Conservation (phyloP, 2,113 vertebrate genomes). For the Sminthopsis crassicaudata region DNA sequence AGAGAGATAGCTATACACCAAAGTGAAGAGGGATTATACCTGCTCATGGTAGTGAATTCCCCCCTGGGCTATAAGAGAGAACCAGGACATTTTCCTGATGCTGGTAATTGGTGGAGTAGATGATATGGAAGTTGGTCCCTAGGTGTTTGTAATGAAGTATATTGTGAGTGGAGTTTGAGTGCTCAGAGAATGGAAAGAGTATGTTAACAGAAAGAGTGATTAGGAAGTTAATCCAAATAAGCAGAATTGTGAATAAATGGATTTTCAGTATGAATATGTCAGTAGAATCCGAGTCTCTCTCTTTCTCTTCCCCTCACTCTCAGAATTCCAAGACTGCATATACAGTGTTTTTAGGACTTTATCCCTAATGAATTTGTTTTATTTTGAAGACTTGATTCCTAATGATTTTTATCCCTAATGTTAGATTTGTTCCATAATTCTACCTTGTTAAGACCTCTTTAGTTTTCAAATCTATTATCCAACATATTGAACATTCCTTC, state of each 20-base stretch:
- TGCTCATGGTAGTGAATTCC: not conserved
- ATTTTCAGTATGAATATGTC: not conserved
- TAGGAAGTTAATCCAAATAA: not conserved
- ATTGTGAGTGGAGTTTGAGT: not conserved
- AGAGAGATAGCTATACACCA: not conserved
- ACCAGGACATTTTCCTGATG: not conserved
- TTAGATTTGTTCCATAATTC: not conserved
- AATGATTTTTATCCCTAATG: not conserved
- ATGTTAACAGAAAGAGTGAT: not conserved
- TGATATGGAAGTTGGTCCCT: not conserved
- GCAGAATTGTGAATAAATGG: not conserved
- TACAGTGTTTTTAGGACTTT: not conserved
- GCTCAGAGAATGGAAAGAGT: not conserved
- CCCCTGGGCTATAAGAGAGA: not conserved
- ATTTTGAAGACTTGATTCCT: not conserved
- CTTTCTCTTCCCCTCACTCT: no score
- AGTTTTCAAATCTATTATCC: not conserved
- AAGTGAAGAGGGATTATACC: not conserved
- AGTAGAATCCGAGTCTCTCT: not conserved
- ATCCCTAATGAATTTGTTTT: not conserved
- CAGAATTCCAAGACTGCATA: not conserved
- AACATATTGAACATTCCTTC: not conserved
- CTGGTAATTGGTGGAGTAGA: not conserved
- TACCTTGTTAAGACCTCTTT: not conserved
- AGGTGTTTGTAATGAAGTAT: not conserved